Percentiles rank a stretch among this genome's conserved stretches.
Conservation (phyloP, 2,888 invertebrate genomes). For the Sphaerophoria taeniata region DNA sequence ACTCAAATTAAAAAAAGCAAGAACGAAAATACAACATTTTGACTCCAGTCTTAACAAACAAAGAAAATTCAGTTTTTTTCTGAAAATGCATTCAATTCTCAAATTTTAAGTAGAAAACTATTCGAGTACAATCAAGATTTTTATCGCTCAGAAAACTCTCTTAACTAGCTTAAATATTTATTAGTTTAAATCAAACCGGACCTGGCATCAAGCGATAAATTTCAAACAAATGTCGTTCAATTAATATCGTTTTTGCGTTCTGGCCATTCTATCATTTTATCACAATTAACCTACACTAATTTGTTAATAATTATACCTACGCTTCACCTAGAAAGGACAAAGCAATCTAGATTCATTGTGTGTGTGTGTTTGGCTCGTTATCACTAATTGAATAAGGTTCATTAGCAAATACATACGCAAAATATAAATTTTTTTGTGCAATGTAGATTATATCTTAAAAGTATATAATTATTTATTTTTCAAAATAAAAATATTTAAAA, state of each 20-base stretch:
- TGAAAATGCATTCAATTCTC: conserved; percentile 31
- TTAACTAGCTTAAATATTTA: conserved; percentile 11
- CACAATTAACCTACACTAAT: conserved; percentile 60
- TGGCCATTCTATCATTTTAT: conserved; percentile 18
- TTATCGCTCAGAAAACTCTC: conserved; percentile 7
- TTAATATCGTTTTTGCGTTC: conserved; percentile 30
- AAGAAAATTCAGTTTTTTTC: conserved; percentile 24
- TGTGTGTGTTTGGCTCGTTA: conserved; percentile 33
- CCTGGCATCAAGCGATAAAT: conserved; percentile 19
- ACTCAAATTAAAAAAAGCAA: conserved; percentile 9
- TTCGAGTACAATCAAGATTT: conserved; percentile 43
- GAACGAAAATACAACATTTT: conserved; percentile 48
- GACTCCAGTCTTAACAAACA: conserved; percentile 48
- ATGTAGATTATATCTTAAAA: background rate
- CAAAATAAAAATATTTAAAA: conserved; percentile 20
- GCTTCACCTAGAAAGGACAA: conserved; percentile 46
- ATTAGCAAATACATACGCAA: conserved; percentile 4
- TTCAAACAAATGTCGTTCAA: conserved; percentile 45
- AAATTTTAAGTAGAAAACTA: conserved; percentile 33
- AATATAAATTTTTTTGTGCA: background rate
- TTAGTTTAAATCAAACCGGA: conserved; percentile 2
- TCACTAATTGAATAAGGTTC: conserved; percentile 53
- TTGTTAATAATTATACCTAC: conserved; percentile 51
- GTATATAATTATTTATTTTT: background rate
- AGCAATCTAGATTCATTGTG: background rate